Percentiles rank a stretch among this genome's conserved stretches.
Evolutionary conservation across 2,113 vertebrate species (phyloP).

Genomic region (Limnothrissa miodon): DNA sequence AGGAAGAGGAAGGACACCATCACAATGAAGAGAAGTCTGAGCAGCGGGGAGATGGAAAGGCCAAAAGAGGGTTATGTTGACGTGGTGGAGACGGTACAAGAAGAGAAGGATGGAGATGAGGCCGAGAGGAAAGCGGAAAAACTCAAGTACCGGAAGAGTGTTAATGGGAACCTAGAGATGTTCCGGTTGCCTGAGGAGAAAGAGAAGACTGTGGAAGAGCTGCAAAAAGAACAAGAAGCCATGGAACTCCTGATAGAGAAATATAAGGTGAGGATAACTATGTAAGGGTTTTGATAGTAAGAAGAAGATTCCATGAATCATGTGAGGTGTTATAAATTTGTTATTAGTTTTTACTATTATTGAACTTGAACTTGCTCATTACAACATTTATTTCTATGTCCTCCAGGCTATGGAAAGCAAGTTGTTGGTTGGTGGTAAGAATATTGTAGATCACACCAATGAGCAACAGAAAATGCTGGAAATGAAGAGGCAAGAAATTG

Average conservation of each 20-base stretch:
- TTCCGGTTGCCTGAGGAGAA: constrained; percentile 82
- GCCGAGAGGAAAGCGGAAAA: constrained; percentile 1
- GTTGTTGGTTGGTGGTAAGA: constrained; percentile 89
- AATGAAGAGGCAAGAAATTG: constrained; percentile 90
- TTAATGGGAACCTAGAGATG: constrained; percentile 80
- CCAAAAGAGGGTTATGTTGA: constrained; percentile 58
- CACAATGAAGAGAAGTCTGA: constrained; percentile 63
- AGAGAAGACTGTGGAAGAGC: constrained; percentile 84
- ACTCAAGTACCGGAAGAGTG: constrained; percentile 60
- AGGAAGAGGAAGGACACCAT: constrained; percentile 79
- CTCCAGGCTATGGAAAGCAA: constrained; percentile 93
- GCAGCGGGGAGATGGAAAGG: constrained; percentile 61
- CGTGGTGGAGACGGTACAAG: constrained; percentile 62
- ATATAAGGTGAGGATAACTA: constrained; percentile 80
- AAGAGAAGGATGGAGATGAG: constrained; percentile 66
- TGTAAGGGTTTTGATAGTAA: neutral
- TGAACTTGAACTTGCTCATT: neutral
- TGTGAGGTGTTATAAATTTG: neutral
- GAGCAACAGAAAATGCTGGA: constrained; percentile 95
- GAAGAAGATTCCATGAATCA: neutral
- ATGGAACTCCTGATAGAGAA: constrained; percentile 88
- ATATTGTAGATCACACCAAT: constrained; percentile 94
- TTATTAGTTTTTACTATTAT: neutral
- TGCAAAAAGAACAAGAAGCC: constrained; percentile 85
- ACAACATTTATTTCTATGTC: constrained; percentile 35